Base-by-base conservation (phyloP, 2,797 vertebrate species). In the Mergus octosetaceus region DNA sequence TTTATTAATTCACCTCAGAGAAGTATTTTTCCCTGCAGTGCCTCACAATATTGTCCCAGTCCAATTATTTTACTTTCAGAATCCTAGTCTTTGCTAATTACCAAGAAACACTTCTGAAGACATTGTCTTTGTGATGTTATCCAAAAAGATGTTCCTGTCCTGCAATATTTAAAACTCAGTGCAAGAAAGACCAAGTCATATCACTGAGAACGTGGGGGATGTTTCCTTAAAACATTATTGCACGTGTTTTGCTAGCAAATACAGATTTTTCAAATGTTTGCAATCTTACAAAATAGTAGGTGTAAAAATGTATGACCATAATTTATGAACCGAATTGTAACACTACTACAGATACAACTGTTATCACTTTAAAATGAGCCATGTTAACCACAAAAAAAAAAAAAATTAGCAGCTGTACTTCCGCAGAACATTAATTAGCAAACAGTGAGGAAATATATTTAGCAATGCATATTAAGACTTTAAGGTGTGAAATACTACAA, bases 401-500 rank as follows among this genome's bases (percentile, higher is more conserved):
- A 24, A 25, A 49, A 49, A 49, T 81, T 96, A 97, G 84, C 93
- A 97, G 94, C 82, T 97, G 81, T 93, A 96, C 90, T 95, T 97
- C 68, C 73, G 93, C 24, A 95, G 90, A 96, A 96, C 88, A 87
- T 96, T 96, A 97, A 98, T 96, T 97, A 97, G 89, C 89, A 97
- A 97, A 95, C 77, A 97, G 92, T 95, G 97, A 96, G 93, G 89
- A 97, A 97, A 96, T 69, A 96, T 76, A 96, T 96, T 97, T 97
- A 97, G 95, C 92, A 96, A 97, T 92, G 96, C 89, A 97, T 96
- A 97, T 95, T 97, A 97, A 93, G 90, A 94, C 78, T 95, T 87
- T 91, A 97, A 97, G 66, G 96, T 97, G 94, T 92, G 91, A 97
- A 97, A 96, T 94, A 95, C 82, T 96, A 97, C 83, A 95, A 97